Conservation (phyloP, 1,140 invertebrate genomes). For the Pemphigus obesinymphae region DNA sequence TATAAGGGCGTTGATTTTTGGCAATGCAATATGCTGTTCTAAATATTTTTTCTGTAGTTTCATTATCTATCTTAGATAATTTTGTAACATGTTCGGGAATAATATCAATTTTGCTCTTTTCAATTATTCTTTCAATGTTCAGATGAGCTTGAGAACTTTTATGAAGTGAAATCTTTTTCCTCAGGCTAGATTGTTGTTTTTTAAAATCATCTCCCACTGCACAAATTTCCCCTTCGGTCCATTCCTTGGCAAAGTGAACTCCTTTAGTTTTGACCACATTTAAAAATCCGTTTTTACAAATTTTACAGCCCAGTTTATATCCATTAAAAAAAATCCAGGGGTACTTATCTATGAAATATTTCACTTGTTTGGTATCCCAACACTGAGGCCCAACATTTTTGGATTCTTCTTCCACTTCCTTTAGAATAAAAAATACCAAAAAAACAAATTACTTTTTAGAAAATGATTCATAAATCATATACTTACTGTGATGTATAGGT, state of each 20-base stretch:
- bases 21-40: constrained; percentile 4
- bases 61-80: neutral
- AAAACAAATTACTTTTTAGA: too few relatives aligned
- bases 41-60: neutral
- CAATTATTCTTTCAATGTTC: neutral
- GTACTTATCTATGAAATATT: too few relatives aligned
- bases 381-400: too few relatives aligned
- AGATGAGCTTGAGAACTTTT: neutral
- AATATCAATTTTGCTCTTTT: neutral
- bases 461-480: too few relatives aligned
- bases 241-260: neutral
- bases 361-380: too few relatives aligned
- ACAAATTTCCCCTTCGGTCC: neutral
- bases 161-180: neutral
- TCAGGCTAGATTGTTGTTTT: neutral
- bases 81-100: neutral
- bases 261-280: neutral
- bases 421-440: too few relatives aligned
- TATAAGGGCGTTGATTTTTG: constrained; percentile 5
- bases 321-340: neutral
- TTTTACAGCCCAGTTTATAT: neutral
- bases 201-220: neutral
- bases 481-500: too few relatives aligned
- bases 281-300: neutral
- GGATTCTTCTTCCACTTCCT: too few relatives aligned